Evolutionary conservation across 2,888 invertebrate species (phyloP), one percentile per base, ranked within the genome.

Genomic region (Euzophera pinguis): DNA sequence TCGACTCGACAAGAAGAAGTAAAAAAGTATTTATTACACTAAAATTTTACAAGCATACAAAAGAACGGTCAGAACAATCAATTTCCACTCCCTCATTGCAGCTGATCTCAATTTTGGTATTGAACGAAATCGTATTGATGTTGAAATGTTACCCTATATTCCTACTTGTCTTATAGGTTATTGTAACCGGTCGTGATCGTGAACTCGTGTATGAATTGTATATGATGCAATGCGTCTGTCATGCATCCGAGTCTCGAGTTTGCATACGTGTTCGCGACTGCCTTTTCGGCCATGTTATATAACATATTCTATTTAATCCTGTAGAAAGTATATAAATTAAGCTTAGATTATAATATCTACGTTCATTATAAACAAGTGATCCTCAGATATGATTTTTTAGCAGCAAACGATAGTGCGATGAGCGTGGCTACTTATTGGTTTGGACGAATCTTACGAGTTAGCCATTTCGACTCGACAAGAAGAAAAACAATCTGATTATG

Each of bases 221-320:
- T n/a, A 39, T 60, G 60, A 60, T 56, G 60, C 60, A 60, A 59
- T 22, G 29, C 32, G 5, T 32, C 39, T 50, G 50, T 54, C 54
- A 48, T 54, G 45, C 53, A 56, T 56, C n/a, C n/a, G n/a, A n/a
- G n/a, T n/a, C 53, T 52, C 54, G 53, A 3, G 0, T 37, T 22
- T 16, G 22, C 12, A 13, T 12, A 37, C 47, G 22, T 38, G 27
- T 48, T 38, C 27, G 13, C 37, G 38, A 48, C 22, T 48, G 16
- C 17, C 35, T 22, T 32, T 32, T 32, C 8, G 32, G 16, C 14
- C 8, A 16, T 9, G 32, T 34, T 50, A 34, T 34, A 42, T 42
- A 42, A 50, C 32, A n/a, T n/a, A 32, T 42, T 42, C 50, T 42
- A 17, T 22, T 22, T 2, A 22, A 14, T 34, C 41, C 45, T 45